These are phyloP conservation scores for Diabrotica virgifera DNA, from an alignment of 1,140 invertebrate genomes.

Conservation along the genomic window DNA sequence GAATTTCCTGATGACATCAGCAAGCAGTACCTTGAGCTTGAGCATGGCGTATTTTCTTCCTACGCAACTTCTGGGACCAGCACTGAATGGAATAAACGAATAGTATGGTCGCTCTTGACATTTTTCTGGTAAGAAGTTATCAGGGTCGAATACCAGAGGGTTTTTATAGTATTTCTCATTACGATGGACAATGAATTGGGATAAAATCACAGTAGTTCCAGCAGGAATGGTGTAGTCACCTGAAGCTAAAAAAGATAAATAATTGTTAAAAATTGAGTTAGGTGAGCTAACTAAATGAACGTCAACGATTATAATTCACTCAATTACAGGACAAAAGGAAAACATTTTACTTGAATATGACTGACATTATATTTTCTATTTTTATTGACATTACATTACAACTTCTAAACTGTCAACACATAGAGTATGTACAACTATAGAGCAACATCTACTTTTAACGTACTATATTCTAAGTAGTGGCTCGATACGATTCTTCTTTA, in stretches of 20 bases:
- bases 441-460: no score
- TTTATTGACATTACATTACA: no score
- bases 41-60: slow-evolving; percentile 77
- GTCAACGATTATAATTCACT: no score
- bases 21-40: slow-evolving; percentile 73
- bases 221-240: slow-evolving; percentile 56
- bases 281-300: no score
- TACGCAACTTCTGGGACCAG: slow-evolving; percentile 78
- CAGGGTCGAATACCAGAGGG: slow-evolving; percentile 81
- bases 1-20: slow-evolving; percentile 80
- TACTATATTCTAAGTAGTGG: no score
- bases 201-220: slow-evolving; percentile 61
- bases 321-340: no score
- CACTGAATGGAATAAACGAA: slow-evolving; percentile 83
- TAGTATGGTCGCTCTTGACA: slow-evolving; percentile 76
- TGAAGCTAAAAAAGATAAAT: slow-evolving; percentile 40
- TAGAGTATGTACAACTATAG: no score
- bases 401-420: no score
- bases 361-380: no score
- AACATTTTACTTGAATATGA: no score
- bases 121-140: slow-evolving; percentile 83
- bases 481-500: no score
- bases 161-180: slow-evolving; percentile 74
- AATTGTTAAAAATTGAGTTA: no score
- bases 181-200: slow-evolving; percentile 68